Conservation (phyloP, 2,113 vertebrate species). For the Motacilla alba region DNA sequence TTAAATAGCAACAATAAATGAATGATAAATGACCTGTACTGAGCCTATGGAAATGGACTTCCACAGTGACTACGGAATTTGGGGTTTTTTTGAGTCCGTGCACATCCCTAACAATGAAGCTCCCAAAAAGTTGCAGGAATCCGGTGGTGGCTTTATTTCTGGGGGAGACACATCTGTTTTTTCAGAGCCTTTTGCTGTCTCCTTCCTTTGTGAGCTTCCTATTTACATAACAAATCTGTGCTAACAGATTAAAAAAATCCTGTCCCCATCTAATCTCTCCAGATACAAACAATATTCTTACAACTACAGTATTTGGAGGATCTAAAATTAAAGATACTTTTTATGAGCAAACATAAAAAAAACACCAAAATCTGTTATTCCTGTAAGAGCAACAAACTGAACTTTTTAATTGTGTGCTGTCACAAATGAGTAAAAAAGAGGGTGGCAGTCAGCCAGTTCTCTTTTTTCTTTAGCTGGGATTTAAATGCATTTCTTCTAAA, state of each 20-base stretch:
- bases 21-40: background rate
- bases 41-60: background rate
- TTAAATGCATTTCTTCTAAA: background rate
- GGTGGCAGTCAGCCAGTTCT: background rate
- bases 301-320: background rate
- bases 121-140: background rate
- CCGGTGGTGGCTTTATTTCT: background rate
- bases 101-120: background rate
- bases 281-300: constrained; percentile 38
- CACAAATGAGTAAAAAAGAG: background rate
- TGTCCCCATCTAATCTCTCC: constrained; percentile 35
- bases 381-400: background rate
- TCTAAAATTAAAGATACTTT: constrained; percentile 17
- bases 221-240: constrained; percentile 51
- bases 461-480: background rate
- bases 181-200: background rate
- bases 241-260: constrained; percentile 56
- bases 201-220: background rate
- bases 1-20: background rate
- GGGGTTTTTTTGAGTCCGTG: rapidly evolving
- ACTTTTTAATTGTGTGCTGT: background rate
- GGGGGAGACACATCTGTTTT: constrained; percentile 4
- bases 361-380: background rate
- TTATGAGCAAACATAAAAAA: background rate
- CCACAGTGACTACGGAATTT: background rate